Evolutionary conservation across 2,888 invertebrate genomes (phyloP), one percentile per base, ranked within the genome.

Genomic region (Eledona agricola): DNA sequence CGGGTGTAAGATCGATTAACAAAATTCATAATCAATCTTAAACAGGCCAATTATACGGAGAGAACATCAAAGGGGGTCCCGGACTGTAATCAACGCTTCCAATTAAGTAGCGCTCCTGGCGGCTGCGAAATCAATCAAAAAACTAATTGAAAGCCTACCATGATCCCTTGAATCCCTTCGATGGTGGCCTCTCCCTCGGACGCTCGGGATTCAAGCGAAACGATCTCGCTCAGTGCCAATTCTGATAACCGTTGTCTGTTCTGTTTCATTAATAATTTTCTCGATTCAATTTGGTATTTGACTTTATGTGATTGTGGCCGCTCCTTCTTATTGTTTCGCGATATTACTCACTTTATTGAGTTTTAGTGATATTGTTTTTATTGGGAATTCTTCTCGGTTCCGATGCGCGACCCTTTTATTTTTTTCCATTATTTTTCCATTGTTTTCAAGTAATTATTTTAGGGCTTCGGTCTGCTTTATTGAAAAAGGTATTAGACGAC

Each of bases 91-190:
- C 75, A 75, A 75, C 74, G 74, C 72, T 73, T 72, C 72, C 75
- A 74, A 75, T 75, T 75, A 75, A 74, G 71, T 70, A 67, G 64
- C 70, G 70, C 72, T 71, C 69, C 73, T 72, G 70, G 72, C 71
- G 72, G 72, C 73, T 71, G 71, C 72, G 69, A 72, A 74, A 74
- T 74, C 74, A 74, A 75, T 75, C 73, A 75, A 75, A 75, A 75
- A 75, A 74, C 73, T 75, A 75, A 75, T 75, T 75, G 75, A 75
- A 75, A 74, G 73, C 73, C 72, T 70, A 71, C 72, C 69, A 66
- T 71, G 72, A 72, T 69, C 72, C 71, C 68, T 64, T 62, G 68
- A 73, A 72, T 72, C 72, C 71, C 69, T 67, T 67, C 64, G 62
- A 56, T 59, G 57, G 57, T 55, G 3, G 10, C 42, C 40, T 56